Base-by-base conservation (phyloP, 2,888 invertebrate genomes). In the Koerneria pararmatus region DNA sequence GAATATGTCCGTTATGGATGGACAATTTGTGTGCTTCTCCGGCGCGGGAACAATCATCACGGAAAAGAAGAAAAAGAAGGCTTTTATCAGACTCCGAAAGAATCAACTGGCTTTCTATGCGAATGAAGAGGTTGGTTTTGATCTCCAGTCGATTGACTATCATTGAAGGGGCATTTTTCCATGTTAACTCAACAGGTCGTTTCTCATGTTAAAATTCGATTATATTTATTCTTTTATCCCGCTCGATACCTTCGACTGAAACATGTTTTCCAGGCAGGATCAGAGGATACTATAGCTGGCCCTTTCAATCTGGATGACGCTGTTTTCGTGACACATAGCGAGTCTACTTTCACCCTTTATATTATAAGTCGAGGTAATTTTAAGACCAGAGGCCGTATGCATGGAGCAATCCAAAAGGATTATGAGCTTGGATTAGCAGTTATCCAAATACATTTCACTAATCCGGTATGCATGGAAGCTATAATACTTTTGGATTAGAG, bases 1-100 rank as follows among this genome's bases (percentile, higher is more conserved):
- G n/a, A n/a, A n/a, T n/a, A n/a, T n/a, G n/a, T n/a, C n/a, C n/a
- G 54, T 63, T 1, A 54, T 71, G 29, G 73, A 72, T 41, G 72
- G 74, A 8, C 71, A 73, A 60, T 64, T 64, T 15, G 58, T 75
- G 6, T 72, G 73, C 54, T 72, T 72, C 53, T 74, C 73, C 34
- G 76, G 75, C 22, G 74, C 70, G 69, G 74, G 72, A 15, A 69
- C 69, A 27, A 34, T 74, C 3, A 61, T 65, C 27, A 65, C 41
- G 11, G 67, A 66, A 15, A 46, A 49, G 60, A 70, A 65, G 37
- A 70, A 70, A 57, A 67, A 70, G 35, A 35, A 54, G 54, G 32
- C 54, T 11, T 41, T 54, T 63, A 54, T 41, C 8, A 34, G 63
- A 63, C 31, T 54, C 54, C 37, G 63, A 22, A 63, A 63, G 31